Evolutionary conservation across 1,140 invertebrate genomes (phyloP).

Genomic region (Triops cancriformis): DNA sequence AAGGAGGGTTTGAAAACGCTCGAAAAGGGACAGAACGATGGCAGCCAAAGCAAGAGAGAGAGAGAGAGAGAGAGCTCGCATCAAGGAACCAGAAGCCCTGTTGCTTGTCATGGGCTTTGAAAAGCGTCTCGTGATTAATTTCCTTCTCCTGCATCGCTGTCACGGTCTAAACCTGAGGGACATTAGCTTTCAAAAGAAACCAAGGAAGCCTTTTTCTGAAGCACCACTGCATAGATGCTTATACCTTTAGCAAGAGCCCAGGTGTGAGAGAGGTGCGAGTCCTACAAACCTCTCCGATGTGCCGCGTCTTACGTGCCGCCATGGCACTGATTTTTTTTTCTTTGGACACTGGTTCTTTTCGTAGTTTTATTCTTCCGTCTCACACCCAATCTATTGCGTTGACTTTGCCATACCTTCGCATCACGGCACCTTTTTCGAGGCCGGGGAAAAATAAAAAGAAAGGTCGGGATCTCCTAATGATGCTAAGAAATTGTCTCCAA

Average conservation of each 20-base stretch:
- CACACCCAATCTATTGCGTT: neutral
- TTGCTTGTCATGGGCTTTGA: conserved; percentile 13
- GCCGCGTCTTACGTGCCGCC: neutral
- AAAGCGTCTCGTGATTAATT: conserved; percentile 14
- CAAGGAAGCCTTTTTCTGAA: conserved; percentile 13
- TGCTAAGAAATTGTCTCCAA: neutral
- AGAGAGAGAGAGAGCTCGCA: neutral
- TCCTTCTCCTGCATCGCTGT: conserved; percentile 9
- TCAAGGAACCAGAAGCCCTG: conserved; percentile 12
- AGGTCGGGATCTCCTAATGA: neutral
- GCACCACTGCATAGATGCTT: neutral
- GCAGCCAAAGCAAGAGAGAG: neutral
- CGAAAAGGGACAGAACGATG: neutral
- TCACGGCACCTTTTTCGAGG: neutral
- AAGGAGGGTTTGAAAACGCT: neutral
- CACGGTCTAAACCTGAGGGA: conserved; percentile 12
- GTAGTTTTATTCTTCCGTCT: neutral
- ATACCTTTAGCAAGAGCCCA: conserved; percentile 1
- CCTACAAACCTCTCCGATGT: neutral
- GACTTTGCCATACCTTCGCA: neutral
- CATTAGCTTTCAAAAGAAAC: neutral
- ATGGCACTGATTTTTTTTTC: neutral
- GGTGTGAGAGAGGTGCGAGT: neutral
- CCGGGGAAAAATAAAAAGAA: neutral
- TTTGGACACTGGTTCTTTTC: neutral